phyloP scores from a whole-genome alignment of 2,113 vertebrate genomes.

The Sapayoa aenigma region DNA sequence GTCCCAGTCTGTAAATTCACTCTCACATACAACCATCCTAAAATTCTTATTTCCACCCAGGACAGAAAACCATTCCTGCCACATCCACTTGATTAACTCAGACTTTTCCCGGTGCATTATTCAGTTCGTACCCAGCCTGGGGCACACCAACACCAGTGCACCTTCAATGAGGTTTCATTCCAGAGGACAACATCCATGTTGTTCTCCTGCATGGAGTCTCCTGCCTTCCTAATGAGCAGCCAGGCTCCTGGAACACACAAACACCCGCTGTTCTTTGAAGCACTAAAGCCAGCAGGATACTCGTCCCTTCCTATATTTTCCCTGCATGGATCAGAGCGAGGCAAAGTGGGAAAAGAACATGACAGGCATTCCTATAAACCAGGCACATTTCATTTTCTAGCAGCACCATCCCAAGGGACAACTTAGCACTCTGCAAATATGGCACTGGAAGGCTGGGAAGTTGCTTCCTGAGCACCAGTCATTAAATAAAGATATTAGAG shows the following conservation, averaged over 20 bases:
- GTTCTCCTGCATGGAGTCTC: background rate
- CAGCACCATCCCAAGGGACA: conserved; percentile 13
- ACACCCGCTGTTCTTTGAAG: conserved; percentile 44
- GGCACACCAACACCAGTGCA: background rate
- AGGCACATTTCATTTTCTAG: conserved; percentile 42
- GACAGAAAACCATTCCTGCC: background rate
- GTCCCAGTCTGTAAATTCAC: background rate
- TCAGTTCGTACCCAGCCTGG: background rate
- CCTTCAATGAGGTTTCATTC: conserved; percentile 12
- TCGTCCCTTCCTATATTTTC: conserved; percentile 7
- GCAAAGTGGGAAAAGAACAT: conserved; percentile 19
- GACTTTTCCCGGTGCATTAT: background rate
- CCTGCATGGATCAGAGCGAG: conserved; percentile 28
- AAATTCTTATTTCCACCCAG: fast-evolving
- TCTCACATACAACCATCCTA: background rate
- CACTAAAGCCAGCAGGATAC: conserved; percentile 48
- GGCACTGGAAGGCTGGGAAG: conserved; percentile 14
- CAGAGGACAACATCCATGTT: background rate
- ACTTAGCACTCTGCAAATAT: background rate
- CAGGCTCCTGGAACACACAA: conserved; percentile 30
- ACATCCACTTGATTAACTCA: background rate
- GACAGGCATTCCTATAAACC: conserved; percentile 20
- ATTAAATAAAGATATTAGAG: conserved; percentile 16
- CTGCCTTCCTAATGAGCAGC: conserved; percentile 43
- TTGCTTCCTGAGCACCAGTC: background rate